Conservation (phyloP, 2,888 invertebrate species). For the Podotricha telesiphe region DNA sequence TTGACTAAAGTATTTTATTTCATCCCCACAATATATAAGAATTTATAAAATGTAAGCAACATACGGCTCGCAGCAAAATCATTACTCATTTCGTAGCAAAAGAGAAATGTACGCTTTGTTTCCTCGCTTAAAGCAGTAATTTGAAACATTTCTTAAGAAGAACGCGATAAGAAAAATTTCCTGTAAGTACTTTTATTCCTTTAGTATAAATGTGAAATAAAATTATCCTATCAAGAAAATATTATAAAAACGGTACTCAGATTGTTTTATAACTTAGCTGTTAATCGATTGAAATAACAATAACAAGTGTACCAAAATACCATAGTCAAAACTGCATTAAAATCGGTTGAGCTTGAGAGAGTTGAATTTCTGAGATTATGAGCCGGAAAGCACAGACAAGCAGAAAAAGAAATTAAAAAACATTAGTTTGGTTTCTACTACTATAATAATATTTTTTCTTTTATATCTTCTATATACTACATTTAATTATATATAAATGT, state of each 20-base stretch:
- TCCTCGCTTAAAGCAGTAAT: slow-evolving; percentile 51
- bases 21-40: slow-evolving; percentile 43
- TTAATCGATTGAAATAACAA: too few species aligned
- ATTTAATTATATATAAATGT: too few species aligned
- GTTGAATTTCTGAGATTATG: too few species aligned
- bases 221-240: slow-evolving; percentile 6
- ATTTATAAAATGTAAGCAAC: slow-evolving; percentile 51
- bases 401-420: too few species aligned
- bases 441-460: too few species aligned
- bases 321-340: too few species aligned
- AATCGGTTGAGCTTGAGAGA: too few species aligned
- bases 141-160: slow-evolving; percentile 54
- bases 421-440: too few species aligned
- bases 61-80: slow-evolving; percentile 56
- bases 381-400: too few species aligned
- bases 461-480: too few species aligned
- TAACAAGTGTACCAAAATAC: too few species aligned
- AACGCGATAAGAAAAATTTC: not conserved
- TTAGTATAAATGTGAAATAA: slow-evolving; percentile 6
- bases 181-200: slow-evolving; percentile 4
- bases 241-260: not conserved
- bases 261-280: not conserved
- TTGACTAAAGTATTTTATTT: slow-evolving; percentile 9
- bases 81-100: slow-evolving; percentile 59
- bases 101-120: slow-evolving; percentile 55